These are phyloP conservation scores for Campoletis sonorensis DNA, from an alignment of 1,140 invertebrate genomes.

Conservation along the genomic window DNA sequence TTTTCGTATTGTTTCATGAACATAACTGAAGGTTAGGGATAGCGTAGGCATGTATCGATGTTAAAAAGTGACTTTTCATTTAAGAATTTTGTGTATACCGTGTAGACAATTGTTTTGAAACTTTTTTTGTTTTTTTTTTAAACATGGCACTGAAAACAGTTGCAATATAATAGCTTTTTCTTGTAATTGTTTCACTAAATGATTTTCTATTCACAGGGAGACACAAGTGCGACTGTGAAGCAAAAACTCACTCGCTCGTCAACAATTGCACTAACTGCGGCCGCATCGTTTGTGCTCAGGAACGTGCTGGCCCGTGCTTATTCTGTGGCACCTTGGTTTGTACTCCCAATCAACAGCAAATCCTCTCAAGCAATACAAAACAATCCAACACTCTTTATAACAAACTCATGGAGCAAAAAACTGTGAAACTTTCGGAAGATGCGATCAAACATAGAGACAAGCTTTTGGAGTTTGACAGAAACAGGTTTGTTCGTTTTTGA, in stretches of 20 bases:
- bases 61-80: no score
- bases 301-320: conserved; percentile 96
- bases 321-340: conserved; percentile 93
- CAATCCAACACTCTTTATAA: conserved; percentile 83
- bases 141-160: no score
- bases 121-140: no score
- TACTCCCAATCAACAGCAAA: conserved; percentile 84
- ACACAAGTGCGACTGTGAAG: conserved; percentile 94
- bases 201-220: conserved; percentile 80
- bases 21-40: no score
- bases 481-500: conserved; percentile 77
- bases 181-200: no score
- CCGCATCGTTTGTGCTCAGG: conserved; percentile 95
- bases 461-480: conserved; percentile 91
- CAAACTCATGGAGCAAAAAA: conserved; percentile 81
- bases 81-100: no score
- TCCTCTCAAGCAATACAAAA: conserved; percentile 82
- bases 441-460: conserved; percentile 89
- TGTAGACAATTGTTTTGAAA: no score
- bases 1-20: no score
- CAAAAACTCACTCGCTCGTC: conserved; percentile 91
- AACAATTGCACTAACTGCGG: conserved; percentile 97
- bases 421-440: conserved; percentile 79
- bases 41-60: no score
- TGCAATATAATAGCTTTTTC: no score